Evolutionary conservation across 2,888 invertebrate genomes (phyloP).

Genomic region (Sericinus montela): DNA sequence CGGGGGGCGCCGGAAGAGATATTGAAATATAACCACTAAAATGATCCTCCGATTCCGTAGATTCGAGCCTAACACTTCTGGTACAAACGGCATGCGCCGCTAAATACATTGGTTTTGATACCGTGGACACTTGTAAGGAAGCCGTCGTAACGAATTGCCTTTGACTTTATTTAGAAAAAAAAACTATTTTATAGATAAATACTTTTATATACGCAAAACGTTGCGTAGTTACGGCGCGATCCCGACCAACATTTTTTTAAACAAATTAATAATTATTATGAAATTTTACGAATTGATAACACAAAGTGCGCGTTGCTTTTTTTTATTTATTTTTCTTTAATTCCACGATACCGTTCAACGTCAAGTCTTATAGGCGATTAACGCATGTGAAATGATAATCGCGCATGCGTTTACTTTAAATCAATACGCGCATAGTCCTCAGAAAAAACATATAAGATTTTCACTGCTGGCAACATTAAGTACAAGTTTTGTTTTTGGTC

Average conservation of each 20-base stretch:
- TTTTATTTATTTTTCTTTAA: neutral
- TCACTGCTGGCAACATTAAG: slow-evolving; percentile 3
- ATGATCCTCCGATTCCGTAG: slow-evolving; percentile 68
- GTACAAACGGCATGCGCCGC: slow-evolving; percentile 54
- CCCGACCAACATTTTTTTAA: slow-evolving; percentile 19
- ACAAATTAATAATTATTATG: neutral
- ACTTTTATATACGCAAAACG: slow-evolving; percentile 13
- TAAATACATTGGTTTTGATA: slow-evolving; percentile 59
- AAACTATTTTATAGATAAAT: slow-evolving; percentile 18
- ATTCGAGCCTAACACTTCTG: slow-evolving; percentile 45
- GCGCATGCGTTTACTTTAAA: slow-evolving; percentile 12
- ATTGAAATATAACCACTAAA: slow-evolving; percentile 44
- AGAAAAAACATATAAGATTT: neutral
- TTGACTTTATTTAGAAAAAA: slow-evolving; percentile 28
- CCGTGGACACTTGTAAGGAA: slow-evolving; percentile 34
- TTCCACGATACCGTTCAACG: slow-evolving; percentile 2
- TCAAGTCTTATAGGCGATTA: neutral
- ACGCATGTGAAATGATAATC: neutral
- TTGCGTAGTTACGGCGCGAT: slow-evolving; percentile 16
- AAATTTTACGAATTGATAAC: neutral
- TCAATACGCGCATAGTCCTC: slow-evolving; percentile 7
- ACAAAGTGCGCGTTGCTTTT: neutral
- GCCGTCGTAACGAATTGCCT: slow-evolving; percentile 56
- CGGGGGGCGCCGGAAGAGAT: slow-evolving; percentile 62
- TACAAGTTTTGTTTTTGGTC: neutral